Evolutionary conservation across 2,113 vertebrate species (phyloP).

Genomic region (Lepus timidus): DNA sequence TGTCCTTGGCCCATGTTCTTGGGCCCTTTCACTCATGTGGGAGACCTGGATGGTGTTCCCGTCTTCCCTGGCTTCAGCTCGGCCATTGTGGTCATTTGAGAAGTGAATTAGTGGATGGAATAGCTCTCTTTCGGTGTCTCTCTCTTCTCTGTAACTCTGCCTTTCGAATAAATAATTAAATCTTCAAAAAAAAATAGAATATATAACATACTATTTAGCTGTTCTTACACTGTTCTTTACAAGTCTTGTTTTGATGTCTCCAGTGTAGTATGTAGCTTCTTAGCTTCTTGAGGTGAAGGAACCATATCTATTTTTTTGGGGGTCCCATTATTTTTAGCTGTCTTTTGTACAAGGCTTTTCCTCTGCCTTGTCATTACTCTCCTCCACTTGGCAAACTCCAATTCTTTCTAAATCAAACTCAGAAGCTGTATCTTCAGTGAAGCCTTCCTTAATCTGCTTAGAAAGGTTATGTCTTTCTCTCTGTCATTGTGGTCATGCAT

Average conservation of each 20-base stretch:
- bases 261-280: neutral
- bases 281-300: neutral
- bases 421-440: neutral
- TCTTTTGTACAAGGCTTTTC: slow-evolving; percentile 20
- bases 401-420: slow-evolving; percentile 32
- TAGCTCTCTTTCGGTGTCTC: no score
- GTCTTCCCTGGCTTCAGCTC: no score
- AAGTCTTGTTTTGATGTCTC: neutral
- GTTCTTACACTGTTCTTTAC: neutral
- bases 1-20: no score
- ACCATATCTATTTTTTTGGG: neutral
- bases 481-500: neutral
- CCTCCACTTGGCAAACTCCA: neutral
- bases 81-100: no score
- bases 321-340: slow-evolving; percentile 28
- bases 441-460: neutral
- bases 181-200: neutral
- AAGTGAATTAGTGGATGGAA: no score
- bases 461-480: neutral
- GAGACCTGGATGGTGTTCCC: no score
- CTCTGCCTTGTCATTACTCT: neutral
- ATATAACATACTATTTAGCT: neutral
- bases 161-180: no score
- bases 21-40: no score
- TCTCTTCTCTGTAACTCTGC: no score